Conservation (phyloP, 2,113 vertebrate genomes). For the Myotis lucifugus region DNA sequence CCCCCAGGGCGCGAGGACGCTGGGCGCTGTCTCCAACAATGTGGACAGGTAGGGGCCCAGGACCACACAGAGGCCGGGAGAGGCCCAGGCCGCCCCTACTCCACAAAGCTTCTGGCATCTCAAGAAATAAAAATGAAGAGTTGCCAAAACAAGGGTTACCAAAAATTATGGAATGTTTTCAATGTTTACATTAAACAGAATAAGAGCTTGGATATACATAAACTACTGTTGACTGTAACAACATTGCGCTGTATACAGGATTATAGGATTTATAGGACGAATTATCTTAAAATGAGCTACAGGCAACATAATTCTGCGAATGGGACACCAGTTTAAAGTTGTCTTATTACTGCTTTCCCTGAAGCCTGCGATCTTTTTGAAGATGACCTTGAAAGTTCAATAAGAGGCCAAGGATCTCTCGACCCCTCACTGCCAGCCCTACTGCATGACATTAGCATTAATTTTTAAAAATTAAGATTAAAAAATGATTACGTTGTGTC, state of each 20-base stretch:
- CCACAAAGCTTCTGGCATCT: background rate
- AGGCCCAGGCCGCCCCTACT: accelerated
- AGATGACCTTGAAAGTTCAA: background rate
- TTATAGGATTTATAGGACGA: background rate
- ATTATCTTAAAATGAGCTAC: no score
- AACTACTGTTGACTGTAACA: no score
- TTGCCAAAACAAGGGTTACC: background rate
- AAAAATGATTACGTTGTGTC: background rate
- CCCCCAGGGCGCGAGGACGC: accelerated
- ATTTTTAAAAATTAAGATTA: background rate
- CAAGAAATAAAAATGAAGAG: background rate
- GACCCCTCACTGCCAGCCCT: background rate
- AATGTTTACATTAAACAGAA: background rate
- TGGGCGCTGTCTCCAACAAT: background rate
- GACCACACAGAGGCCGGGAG: background rate
- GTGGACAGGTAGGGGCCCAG: background rate
- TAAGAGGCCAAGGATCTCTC: background rate
- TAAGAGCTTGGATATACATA: background rate
- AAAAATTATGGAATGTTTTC: background rate
- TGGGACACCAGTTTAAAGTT: background rate
- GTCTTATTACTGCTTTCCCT: background rate
- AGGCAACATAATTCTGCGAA: background rate
- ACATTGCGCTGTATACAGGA: background rate
- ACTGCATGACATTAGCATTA: background rate
- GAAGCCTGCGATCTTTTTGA: background rate